Evolutionary conservation across 1,140 invertebrate species (phyloP).

Genomic region (Diachasmimorpha longicaudata): DNA sequence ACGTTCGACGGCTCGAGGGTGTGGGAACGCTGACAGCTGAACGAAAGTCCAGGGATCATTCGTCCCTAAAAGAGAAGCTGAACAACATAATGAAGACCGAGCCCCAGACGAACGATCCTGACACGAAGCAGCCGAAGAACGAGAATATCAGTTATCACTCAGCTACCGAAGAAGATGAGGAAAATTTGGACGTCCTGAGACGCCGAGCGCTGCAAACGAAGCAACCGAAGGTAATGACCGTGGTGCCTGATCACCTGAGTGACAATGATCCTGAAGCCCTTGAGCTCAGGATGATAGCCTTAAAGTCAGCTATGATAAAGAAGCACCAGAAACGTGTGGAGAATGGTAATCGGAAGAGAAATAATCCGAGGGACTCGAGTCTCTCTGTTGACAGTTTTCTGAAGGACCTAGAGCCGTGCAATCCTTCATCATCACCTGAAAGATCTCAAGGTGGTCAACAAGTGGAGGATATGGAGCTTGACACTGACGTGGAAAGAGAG

Average conservation of each 20-base stretch:
- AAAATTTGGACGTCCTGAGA: conserved; percentile 41
- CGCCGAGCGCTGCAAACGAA: conserved; percentile 54
- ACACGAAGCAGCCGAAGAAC: conserved; percentile 5
- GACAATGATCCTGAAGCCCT: conserved; percentile 51
- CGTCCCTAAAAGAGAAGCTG: conserved; percentile 55
- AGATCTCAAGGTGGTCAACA: conserved; percentile 22
- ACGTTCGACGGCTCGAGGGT: conserved; percentile 45
- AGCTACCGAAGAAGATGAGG: conserved; percentile 45
- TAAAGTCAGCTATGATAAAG: conserved; percentile 54
- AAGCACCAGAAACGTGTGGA: conserved; percentile 47
- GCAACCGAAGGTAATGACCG: conserved; percentile 34
- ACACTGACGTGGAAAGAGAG: conserved; percentile 54
- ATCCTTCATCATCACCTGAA: conserved; percentile 10
- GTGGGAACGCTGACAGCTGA: conserved; percentile 29
- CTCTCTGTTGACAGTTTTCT: conserved; percentile 50
- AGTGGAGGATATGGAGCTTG: conserved; percentile 57
- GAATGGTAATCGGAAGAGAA: conserved; percentile 27
- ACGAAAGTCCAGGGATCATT: conserved; percentile 36
- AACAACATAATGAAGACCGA: conserved; percentile 46
- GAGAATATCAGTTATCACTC: conserved; percentile 19
- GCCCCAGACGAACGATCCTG: neutral
- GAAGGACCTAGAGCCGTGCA: conserved; percentile 30
- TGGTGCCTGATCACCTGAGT: conserved; percentile 26
- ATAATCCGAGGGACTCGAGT: conserved; percentile 33
- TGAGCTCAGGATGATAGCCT: conserved; percentile 50